A percentile compares a stretch with the other conserved stretches of the same genome.
Evolutionary conservation across 2,797 vertebrate species (phyloP).

Genomic region (Xenentodon cancila): DNA sequence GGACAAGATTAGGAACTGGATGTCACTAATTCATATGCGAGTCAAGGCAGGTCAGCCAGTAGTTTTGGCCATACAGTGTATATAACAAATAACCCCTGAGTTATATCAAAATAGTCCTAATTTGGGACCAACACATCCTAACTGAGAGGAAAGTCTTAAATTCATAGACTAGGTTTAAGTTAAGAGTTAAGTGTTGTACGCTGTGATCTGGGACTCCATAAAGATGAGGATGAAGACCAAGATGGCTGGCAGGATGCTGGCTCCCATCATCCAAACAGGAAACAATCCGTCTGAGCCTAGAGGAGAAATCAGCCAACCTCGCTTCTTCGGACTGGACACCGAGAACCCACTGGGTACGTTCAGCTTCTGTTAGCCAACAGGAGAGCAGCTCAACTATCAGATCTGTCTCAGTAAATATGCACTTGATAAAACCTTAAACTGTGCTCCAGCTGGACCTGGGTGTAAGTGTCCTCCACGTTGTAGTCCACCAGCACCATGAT

Average conservation of each 20-base stretch:
- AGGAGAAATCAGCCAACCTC: conserved; percentile 93
- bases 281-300: conserved; percentile 84
- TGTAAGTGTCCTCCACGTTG: conserved; percentile 89
- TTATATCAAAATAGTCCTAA: no score
- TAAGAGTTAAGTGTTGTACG: conserved; percentile 79
- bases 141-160: no score
- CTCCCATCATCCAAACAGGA: conserved; percentile 98
- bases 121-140: neutral
- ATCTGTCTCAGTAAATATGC: neutral
- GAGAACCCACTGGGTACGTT: conserved; percentile 92
- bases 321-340: conserved; percentile 88
- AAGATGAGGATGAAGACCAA: conserved; percentile 98
- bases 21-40: no score
- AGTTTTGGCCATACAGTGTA: no score
- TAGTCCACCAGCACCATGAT: conserved; percentile 96
- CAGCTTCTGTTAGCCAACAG: conserved; percentile 85
- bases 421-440: conserved; percentile 4
- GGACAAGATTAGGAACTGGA: no score
- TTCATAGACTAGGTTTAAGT: no score
- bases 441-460: conserved; percentile 82
- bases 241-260: conserved; percentile 89
- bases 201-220: conserved; percentile 99
- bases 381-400: no score
- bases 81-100: no score
- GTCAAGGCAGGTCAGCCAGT: no score